Evolutionary conservation across 1,140 invertebrate genomes (phyloP).

Genomic region (Drosophila nigromelanica): DNA sequence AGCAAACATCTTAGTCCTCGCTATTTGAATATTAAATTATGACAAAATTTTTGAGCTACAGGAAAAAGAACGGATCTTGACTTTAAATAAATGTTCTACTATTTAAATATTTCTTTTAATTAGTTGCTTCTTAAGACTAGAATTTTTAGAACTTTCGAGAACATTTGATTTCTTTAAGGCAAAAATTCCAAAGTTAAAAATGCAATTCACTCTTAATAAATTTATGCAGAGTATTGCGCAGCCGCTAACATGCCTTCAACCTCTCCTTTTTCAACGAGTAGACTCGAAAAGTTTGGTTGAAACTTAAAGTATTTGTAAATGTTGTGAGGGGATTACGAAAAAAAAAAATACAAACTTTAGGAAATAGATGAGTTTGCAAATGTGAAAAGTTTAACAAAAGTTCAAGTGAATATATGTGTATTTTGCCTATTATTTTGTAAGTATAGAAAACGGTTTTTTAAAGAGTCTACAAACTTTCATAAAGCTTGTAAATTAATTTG

Average conservation of each 20-base stretch:
- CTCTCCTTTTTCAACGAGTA: not conserved
- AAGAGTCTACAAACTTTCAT: not conserved
- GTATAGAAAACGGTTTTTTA: not conserved
- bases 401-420: conserved; percentile 11
- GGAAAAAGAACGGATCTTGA: too few relatives aligned
- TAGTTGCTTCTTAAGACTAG: not conserved
- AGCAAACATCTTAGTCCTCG: too few relatives aligned
- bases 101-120: too few relatives aligned
- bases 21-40: too few relatives aligned
- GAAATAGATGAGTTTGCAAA: conserved; percentile 6
- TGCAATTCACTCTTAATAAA: not conserved
- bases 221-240: not conserved
- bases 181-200: too few relatives aligned
- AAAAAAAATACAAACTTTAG: not conserved
- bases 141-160: not conserved
- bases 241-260: not conserved
- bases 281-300: conserved; percentile 22
- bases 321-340: not conserved
- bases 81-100: too few relatives aligned
- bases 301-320: conserved; percentile 23
- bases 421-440: not conserved
- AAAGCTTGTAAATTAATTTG: not conserved
- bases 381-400: conserved; percentile 6
- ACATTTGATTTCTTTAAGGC: too few relatives aligned
- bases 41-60: too few relatives aligned